Conservation (phyloP, 2,113 vertebrate genomes). For the Paedocypris sp. region DNA sequence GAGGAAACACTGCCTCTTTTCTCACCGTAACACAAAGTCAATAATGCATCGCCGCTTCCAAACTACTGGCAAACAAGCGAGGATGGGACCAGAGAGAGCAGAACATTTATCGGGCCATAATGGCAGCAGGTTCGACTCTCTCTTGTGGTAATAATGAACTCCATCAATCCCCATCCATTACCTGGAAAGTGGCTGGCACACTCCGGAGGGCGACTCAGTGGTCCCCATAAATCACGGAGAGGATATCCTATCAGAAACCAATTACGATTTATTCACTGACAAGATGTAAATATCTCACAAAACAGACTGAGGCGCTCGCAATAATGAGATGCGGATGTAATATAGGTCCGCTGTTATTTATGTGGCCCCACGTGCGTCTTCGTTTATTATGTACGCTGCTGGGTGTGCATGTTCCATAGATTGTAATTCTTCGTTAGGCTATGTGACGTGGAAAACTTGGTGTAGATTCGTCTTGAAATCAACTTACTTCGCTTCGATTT, state of each 20-base stretch:
- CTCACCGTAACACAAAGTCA: constrained; percentile 9
- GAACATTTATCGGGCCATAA: constrained; percentile 2
- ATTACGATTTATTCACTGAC: neutral
- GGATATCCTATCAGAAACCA: neutral
- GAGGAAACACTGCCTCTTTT: neutral
- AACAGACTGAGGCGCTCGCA: neutral
- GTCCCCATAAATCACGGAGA: neutral
- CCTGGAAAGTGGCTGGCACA: neutral
- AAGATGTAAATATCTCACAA: neutral
- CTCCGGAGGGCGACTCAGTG: neutral
- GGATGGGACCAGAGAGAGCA: neutral
- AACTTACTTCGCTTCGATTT: too few species aligned
- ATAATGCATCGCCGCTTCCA: constrained; percentile 7
- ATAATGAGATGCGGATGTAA: too few species aligned
- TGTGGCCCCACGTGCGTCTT: too few species aligned
- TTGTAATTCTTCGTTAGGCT: too few species aligned
- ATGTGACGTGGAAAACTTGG: too few species aligned
- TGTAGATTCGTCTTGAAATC: too few species aligned
- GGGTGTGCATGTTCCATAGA: too few species aligned
- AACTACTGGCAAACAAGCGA: constrained; percentile 6
- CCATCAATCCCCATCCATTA: constrained; percentile 6
- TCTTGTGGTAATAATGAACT: constrained; percentile 13
- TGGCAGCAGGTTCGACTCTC: constrained; percentile 5
- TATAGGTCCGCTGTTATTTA: too few species aligned
- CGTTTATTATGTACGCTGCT: too few species aligned